Percentiles rank a stretch among this genome's conserved stretches.
phyloP scores from a whole-genome alignment of 2,113 vertebrate genomes.

The Climacteris rufus region DNA sequence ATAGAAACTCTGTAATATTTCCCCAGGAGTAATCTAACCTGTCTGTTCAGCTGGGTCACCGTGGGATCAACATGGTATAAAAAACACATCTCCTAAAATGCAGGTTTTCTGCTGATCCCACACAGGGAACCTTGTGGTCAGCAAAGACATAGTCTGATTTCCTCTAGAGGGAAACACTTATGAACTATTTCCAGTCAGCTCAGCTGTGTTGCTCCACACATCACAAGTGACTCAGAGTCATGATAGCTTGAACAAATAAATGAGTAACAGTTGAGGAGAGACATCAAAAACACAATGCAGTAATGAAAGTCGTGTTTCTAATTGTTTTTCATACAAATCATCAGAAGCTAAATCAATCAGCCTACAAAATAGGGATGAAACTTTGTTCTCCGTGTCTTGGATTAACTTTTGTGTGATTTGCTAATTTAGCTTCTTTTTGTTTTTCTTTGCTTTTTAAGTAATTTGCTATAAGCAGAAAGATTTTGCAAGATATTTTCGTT shows the following conservation, averaged over 20 bases:
- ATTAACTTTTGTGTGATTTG: not conserved
- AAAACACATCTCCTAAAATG: not conserved
- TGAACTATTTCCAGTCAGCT: not conserved
- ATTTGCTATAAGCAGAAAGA: not conserved
- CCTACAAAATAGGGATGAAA: not conserved
- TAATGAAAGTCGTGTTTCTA: constrained; percentile 18
- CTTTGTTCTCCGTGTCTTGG: not conserved
- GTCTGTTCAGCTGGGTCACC: not conserved
- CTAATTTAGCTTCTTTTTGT: not conserved
- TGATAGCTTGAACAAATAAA: constrained; percentile 38
- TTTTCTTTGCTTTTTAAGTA: not conserved
- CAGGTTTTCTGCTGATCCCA: not conserved
- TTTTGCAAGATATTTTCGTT: not conserved
- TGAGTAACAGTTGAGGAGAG: not conserved
- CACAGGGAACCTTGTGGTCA: not conserved
- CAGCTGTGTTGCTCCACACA: not conserved
- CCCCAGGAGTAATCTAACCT: not conserved
- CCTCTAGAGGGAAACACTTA: not conserved
- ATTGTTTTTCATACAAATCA: not conserved
- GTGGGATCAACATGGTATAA: not conserved
- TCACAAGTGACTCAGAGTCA: constrained; percentile 34
- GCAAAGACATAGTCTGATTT: not conserved
- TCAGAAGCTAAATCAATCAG: not conserved
- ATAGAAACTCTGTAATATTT: not conserved
- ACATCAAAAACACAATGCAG: constrained; percentile 14